phyloP scores from a whole-genome alignment of 1,140 invertebrate species.

The Drosophila nannoptera region DNA sequence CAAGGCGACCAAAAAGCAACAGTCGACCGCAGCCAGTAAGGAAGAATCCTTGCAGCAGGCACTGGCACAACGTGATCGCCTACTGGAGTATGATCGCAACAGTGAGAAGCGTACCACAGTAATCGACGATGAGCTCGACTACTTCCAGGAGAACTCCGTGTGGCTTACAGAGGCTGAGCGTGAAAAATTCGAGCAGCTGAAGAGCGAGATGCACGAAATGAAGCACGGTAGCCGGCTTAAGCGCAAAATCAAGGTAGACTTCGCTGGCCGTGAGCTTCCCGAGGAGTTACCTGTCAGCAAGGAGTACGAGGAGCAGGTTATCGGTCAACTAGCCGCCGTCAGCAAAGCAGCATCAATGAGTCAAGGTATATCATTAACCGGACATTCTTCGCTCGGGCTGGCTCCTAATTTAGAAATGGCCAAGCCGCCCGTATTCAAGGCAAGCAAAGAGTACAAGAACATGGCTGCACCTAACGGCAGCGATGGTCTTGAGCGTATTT shows the following conservation, averaged over 20 bases:
- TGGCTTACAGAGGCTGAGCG: conserved; percentile 89
- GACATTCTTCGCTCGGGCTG: conserved; percentile 44
- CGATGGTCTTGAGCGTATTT: conserved; percentile 66
- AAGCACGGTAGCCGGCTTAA: conserved; percentile 85
- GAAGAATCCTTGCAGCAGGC: conserved; percentile 83
- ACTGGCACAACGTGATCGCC: conserved; percentile 87
- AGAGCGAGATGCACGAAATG: conserved; percentile 84
- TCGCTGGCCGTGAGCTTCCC: conserved; percentile 84
- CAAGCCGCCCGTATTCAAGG: conserved; percentile 38
- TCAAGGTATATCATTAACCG: conserved; percentile 27
- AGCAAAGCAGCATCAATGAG: conserved; percentile 31
- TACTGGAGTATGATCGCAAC: conserved; percentile 92
- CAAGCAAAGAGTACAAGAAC: conserved; percentile 37
- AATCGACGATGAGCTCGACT: conserved; percentile 97
- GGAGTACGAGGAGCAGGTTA: conserved; percentile 80
- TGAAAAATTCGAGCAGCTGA: conserved; percentile 84
- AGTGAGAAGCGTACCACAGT: conserved; percentile 92
- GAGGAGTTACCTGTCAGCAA: conserved; percentile 80
- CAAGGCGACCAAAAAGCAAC: conserved; percentile 30
- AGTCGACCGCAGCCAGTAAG: conserved; percentile 8
- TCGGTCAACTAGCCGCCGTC: conserved; percentile 76
- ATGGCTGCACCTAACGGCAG: conserved; percentile 18
- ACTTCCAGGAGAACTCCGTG: conserved; percentile 88
- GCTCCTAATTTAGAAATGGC: conserved; percentile 47
- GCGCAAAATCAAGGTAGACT: conserved; percentile 89